Base-by-base conservation (phyloP, 2,797 vertebrate species). In the Lindbergichthys nudifrons region DNA sequence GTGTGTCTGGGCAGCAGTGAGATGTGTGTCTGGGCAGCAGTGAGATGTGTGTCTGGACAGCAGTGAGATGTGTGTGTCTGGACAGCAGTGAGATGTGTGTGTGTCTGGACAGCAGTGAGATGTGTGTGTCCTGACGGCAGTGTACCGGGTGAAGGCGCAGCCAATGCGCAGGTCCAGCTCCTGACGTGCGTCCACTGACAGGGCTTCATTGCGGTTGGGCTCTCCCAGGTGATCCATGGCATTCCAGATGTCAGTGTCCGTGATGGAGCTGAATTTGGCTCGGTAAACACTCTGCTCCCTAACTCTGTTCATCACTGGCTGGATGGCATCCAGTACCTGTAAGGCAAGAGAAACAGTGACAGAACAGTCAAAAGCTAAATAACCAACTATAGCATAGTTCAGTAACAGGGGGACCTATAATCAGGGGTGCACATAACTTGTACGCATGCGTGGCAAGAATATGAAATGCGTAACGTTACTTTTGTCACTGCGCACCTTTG, bases 181-280 rank as follows among this genome's bases (percentile, higher is more conserved):
- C 91, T 99, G 98, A 0, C 98, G 96, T 3, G 98, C 97, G 3
- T 99, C 98, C 73, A 99, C 98, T 0, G 97, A 97, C 47, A 99
- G 91, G 0, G 98, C 97, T 79, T 99, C 97, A 0, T 98, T 98
- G 83, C 89, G 95, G 81, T 97, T 98, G n/a, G 98, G 98, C 70
- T 98, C 96, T 6, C 96, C 96, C 43, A 99, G 86, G 32, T 77
- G 81, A 79, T 95, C 95, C 97, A 99, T 99, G 80, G 98, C 98
- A 0, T 94, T 96, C 84, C 95, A 97, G 93, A 99, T 98, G 90
- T 99, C 98, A 0, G 96, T 96, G 91, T 99, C 97, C 0, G 98
- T 99, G 87, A 99, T 99, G 78, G 98, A 99, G 88, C 98, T 99
- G 92, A 99, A 99, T 72, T 96, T 97, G 65, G 98, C 97, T 51